A percentile compares a stretch with the other conserved stretches of the same genome.
These are phyloP conservation scores for Sycophaga agraensis DNA, from an alignment of 1,140 invertebrate species.

Conservation along the genomic window DNA sequence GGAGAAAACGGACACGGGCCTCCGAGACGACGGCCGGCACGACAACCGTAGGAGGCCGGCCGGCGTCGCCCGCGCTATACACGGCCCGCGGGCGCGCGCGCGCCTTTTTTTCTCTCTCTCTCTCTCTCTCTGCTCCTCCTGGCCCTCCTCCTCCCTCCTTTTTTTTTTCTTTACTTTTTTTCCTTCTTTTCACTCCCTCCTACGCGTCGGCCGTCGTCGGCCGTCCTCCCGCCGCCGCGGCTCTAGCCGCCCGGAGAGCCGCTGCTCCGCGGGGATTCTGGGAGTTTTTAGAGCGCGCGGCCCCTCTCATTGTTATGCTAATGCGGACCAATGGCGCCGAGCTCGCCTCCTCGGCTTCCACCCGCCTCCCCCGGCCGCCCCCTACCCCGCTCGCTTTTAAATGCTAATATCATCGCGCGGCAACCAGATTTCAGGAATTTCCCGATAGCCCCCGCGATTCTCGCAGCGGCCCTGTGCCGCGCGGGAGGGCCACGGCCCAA, in stretches of 20 bases:
- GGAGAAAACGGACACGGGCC: conserved; percentile 40
- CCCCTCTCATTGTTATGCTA: conserved; percentile 56
- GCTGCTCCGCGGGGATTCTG: conserved; percentile 45
- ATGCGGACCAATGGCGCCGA: conserved; percentile 54
- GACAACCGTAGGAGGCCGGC: conserved; percentile 22
- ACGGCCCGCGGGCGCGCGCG: conserved; percentile 6
- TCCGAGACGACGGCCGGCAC: too few species aligned
- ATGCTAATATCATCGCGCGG: conserved; percentile 49
- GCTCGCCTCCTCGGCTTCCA: not conserved
- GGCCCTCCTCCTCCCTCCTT: not conserved
- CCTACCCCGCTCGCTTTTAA: conserved; percentile 42
- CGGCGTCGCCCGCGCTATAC: conserved; percentile 14
- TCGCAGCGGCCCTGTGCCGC: not conserved
- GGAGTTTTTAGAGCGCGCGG: conserved; percentile 54
- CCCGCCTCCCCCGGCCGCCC: not conserved
- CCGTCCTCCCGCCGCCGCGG: not conserved
- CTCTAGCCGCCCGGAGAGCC: not conserved
- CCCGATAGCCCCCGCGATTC: conserved; percentile 23
- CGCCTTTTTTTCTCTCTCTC: conserved; percentile 23
- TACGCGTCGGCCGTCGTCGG: conserved; percentile 16
- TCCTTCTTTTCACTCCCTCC: conserved; percentile 26
- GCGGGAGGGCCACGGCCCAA: too few species aligned
- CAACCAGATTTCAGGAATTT: conserved; percentile 52
- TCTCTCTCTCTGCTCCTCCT: conserved; percentile 6
- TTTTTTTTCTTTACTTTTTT: conserved; percentile 29